These are phyloP conservation scores for Eonycteris spelaea DNA, from an alignment of 2,113 vertebrate species.

Conservation along the genomic window DNA sequence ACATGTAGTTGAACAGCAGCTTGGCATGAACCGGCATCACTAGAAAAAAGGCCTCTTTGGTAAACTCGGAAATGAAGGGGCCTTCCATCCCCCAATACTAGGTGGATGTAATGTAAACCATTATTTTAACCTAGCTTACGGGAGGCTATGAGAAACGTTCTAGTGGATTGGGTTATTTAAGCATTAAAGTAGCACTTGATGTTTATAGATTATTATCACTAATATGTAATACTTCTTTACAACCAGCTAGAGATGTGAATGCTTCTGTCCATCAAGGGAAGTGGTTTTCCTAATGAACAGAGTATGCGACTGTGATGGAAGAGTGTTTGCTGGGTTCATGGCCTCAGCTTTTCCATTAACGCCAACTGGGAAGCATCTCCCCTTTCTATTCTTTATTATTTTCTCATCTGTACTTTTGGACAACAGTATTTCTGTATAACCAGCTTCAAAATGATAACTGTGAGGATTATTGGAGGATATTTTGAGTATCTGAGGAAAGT, in stretches of 20 bases:
- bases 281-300: not conserved
- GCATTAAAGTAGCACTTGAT: not conserved
- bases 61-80: not conserved
- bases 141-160: not conserved
- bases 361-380: not conserved
- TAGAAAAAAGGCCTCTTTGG: not conserved
- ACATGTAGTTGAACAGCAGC: not conserved
- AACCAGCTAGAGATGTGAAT: no score
- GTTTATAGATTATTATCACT: not conserved
- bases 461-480: not conserved
- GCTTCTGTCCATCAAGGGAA: not conserved
- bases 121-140: not conserved
- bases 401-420: not conserved
- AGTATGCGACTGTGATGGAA: not conserved
- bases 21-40: not conserved
- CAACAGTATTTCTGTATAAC: not conserved
- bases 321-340: not conserved
- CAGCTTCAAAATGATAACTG: not conserved
- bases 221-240: not conserved
- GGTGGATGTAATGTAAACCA: not conserved
- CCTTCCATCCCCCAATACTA: not conserved
- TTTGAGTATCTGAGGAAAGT: not conserved
- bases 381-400: not conserved
- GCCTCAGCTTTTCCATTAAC: not conserved
- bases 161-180: not conserved